phyloP scores from a whole-genome alignment of 1,140 invertebrate genomes.

The Glomeris maerens region DNA sequence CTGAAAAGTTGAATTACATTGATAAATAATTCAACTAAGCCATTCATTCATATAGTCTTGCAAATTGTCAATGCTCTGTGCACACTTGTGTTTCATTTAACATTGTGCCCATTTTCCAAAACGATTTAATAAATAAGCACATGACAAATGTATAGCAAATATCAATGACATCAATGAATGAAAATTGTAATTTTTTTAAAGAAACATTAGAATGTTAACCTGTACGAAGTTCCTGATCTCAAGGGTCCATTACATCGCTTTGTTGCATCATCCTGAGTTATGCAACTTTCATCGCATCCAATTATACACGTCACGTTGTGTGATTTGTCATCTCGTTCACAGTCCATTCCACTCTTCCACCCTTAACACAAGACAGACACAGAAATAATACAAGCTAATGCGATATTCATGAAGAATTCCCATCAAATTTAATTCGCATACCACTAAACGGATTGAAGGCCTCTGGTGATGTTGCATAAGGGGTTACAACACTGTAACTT shows the following conservation, averaged over 20 bases:
- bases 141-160: neutral
- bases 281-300: neutral
- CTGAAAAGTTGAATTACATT: neutral
- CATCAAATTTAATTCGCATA: no score
- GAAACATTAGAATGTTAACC: slow-evolving; percentile 3
- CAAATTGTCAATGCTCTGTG: neutral
- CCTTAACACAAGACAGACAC: no score
- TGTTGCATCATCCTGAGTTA: neutral
- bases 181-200: neutral
- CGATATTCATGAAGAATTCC: no score
- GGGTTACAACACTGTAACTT: no score
- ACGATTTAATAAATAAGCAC: no score
- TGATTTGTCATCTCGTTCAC: neutral
- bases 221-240: slow-evolving; percentile 4
- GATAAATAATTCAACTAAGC: neutral
- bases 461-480: no score
- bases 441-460: no score
- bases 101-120: neutral
- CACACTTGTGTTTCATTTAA: neutral
- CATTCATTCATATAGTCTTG: neutral
- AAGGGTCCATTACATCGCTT: slow-evolving; percentile 12
- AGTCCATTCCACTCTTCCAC: no score
- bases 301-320: neutral
- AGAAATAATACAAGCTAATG: no score
- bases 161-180: neutral